Base-by-base conservation (phyloP, 30 jellyfish, hydroid and myxozoan genomes). In the Rhopilema esculentum region DNA sequence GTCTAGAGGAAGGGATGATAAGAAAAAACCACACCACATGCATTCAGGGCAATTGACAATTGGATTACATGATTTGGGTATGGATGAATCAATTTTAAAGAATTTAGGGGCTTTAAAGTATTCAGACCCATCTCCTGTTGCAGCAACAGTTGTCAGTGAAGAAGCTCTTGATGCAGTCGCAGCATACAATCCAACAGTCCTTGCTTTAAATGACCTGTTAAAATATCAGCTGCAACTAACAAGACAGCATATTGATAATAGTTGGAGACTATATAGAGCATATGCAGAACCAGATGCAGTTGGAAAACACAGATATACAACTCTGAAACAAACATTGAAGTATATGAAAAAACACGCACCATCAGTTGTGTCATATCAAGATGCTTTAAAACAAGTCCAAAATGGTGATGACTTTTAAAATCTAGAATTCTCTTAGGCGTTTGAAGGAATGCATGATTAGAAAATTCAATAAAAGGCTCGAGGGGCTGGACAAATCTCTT, bases 261-360 rank as follows among this genome's bases (percentile, higher is more conserved):
- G 98, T 78, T 88, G 95, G 91, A 91, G 97, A 66, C 86, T 92
- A 28, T 92, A 92, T 64, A 94, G 77, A 6, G 92, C 98, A 32
- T 92, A 92, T 49, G 80, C 97, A 27, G 84, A 75, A 63, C 97
- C 93, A 26, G 85, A 61, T 7, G 52, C 75, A 21, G 75, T 67
- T 22, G 87, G 87, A 50, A 80, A 65, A 17, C 91, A 87, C 49
- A 75, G 28, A 49, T 92, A 92, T 70, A 92, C 98, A 8, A 84
- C 97, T 28, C 85, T 87, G 0, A 94, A 92, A 75, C 90, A 77
- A 27, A 92, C 98, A 7, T 62, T 92, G 97, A 80, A 76, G 31
- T 92, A 62, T 63, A 79, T 92, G 19, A 68, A 92, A 40, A 40
- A 88, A 80, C 63, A 92, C 49, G 83, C 92, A 2, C 97, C 97